Base-by-base conservation (phyloP, 2,888 invertebrate genomes). In the Frankliniella intonsa region DNA sequence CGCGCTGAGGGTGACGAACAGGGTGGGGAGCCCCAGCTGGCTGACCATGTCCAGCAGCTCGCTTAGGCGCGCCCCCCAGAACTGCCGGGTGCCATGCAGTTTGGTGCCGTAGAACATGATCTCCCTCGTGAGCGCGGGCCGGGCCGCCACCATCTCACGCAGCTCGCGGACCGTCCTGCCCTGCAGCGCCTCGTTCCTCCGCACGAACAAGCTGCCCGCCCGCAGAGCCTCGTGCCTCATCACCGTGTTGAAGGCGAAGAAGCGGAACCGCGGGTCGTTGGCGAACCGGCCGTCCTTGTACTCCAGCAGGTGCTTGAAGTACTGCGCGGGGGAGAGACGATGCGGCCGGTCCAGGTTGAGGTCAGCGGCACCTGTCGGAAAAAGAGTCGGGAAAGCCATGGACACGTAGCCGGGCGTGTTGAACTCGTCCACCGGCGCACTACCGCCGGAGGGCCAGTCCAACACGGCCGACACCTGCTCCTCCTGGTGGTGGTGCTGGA, bases 51-150 rank as follows among this genome's bases (percentile, higher is more conserved):
- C n/a, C n/a, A n/a, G n/a, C n/a, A n/a, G n/a, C n/a, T n/a, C n/a
- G n/a, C n/a, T n/a, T n/a, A n/a, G n/a, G n/a, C n/a, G n/a, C n/a
- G n/a, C n/a, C n/a, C n/a, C n/a, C n/a, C 84, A 84, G 27, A 69
- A 83, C 69, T 82, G 81, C 65, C 76, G 82, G n/a, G 84, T 84
- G 10, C 82, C 83, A 49, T 82, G 27, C 27, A 84, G 11, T 14
- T 81, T 82, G 49, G 83, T 62, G 10, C 80, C 69, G 79, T 81
- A 84, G 80, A 80, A 82, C 83, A 84, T 84, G n/a, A 84, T 80
- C 22, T 81, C 55, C 19, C 62, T 81, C 19, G 80, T 25, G 14
- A 83, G 51, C 5, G 25, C 38, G n/a, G 83, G 82, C 22, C 82
- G 14, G 7, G 80, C 50, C 27, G 12, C 5, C 8, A 84, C 62